These are phyloP conservation scores for Odontamblyopus rebecca DNA, from an alignment of 2,797 vertebrate species.

Conservation along the genomic window DNA sequence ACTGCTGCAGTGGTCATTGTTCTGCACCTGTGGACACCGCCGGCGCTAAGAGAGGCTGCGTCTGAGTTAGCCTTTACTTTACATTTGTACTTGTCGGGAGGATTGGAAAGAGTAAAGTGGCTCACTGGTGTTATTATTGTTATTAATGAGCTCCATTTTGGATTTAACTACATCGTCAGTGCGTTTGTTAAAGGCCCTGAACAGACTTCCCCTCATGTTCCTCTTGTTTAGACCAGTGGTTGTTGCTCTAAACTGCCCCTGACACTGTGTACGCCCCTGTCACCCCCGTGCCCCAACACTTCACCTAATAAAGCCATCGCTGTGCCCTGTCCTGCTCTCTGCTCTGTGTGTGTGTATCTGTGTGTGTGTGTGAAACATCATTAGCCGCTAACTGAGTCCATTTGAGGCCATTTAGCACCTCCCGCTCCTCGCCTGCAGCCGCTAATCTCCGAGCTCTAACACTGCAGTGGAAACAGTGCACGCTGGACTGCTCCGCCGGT, in stretches of 20 bases:
- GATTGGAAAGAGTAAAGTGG: background rate
- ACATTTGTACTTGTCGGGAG: background rate
- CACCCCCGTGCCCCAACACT: background rate
- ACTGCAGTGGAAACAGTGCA: slow-evolving; percentile 16
- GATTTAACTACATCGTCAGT: background rate
- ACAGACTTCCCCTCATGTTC: background rate
- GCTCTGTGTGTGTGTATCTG: slow-evolving; percentile 14
- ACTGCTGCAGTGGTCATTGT: slow-evolving; percentile 17
- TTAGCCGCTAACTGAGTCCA: slow-evolving; percentile 60
- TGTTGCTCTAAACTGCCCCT: background rate
- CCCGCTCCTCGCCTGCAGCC: slow-evolving; percentile 44
- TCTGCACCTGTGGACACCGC: slow-evolving; percentile 7
- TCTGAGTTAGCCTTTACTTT: background rate
- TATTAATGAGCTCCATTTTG: background rate
- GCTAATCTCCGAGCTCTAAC: slow-evolving; percentile 30
- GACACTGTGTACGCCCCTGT: background rate
- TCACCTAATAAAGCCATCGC: slow-evolving; percentile 21
- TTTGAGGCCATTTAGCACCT: slow-evolving; percentile 72
- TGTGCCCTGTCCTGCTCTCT: slow-evolving; percentile 21
- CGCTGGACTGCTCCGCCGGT: slow-evolving; percentile 31
- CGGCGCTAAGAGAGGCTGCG: background rate
- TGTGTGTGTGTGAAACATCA: slow-evolving; percentile 43
- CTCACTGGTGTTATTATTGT: background rate
- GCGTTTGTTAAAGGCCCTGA: background rate
- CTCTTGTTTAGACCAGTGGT: background rate